Evolutionary conservation across 2,113 vertebrate genomes (phyloP), one percentile per base, ranked within the genome.

Genomic region (Gulo gulo): DNA sequence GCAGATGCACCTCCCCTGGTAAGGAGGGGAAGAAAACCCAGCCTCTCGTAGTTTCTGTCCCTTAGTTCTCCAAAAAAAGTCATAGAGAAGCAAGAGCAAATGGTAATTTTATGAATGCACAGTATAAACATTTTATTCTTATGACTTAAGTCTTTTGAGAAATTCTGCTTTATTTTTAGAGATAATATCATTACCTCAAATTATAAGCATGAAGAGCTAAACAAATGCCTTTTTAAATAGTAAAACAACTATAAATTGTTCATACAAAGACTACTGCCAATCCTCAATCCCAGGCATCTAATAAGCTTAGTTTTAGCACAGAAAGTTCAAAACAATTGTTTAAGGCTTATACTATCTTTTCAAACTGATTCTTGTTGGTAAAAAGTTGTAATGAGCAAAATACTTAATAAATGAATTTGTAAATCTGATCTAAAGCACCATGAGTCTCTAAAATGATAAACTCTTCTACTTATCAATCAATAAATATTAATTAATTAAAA

Each of bases 361-460:
- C 67, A 81, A 96, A 93, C 23, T 95, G 4, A 34, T 57, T 96
- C 71, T 96, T 78, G 4, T 26, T 86, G 50, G n/a, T 73, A 81
- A 96, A 92, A 96, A 73, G 31, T 50, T 83, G 1, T 47, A 86
- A 65, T 78, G 26, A 91, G 45, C 42, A 94, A 95, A 92, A 88
- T 31, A 93, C 7, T 74, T 82, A 93, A 84, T 69, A 16, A 80
- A 93, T 18, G 36, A 84, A 88, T 93, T 71, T 95, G 15, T 79
- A 84, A 87, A 92, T 79, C 5, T 85, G 87, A 88, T 74, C 24
- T 88, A 83, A 90, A 81, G 80, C 6, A 95, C 9, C 18, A 3
- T 20, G n/a, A 80, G 39, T 81, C 42, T 91, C 82, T 71, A 81
- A 74, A 26, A 96, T 94, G 79, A 89, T 45, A 47, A 78, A 31